Evolutionary conservation across 2,888 invertebrate species (phyloP).

Genomic region (Leptopilina drosophilae): DNA sequence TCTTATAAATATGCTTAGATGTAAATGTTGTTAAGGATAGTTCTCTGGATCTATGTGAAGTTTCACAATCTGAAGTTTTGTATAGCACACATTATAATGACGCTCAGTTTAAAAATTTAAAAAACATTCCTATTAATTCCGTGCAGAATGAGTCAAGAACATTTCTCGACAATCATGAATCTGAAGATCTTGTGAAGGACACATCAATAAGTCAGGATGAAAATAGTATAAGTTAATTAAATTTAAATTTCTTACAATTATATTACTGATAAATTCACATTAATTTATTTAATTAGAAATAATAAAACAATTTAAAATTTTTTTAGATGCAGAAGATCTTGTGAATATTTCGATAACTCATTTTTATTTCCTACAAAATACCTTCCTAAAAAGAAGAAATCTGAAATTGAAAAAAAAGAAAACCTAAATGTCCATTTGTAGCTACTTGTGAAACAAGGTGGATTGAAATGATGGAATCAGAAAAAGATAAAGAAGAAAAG

Average conservation of each 20-base stretch:
- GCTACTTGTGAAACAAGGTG: background rate
- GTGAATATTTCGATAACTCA: background rate
- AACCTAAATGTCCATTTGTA: background rate
- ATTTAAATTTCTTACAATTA: background rate
- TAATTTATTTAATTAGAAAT: too few species aligned
- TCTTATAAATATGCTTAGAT: too few species aligned
- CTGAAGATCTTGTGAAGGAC: background rate
- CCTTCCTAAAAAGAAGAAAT: background rate
- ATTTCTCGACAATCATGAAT: background rate
- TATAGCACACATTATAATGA: background rate
- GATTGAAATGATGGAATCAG: background rate
- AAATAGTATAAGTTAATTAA: background rate
- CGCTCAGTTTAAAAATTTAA: background rate
- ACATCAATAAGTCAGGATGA: background rate
- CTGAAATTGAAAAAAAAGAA: background rate
- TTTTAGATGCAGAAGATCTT: background rate
- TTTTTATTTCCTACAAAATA: background rate
- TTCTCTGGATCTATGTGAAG: background rate
- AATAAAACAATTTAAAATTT: background rate
- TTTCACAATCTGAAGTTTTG: background rate
- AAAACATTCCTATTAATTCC: too few species aligned
- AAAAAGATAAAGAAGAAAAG: background rate
- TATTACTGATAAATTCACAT: too few species aligned
- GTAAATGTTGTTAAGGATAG: too few species aligned
- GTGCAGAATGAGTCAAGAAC: too few species aligned